Percentiles rank a stretch among this genome's conserved stretches.
phyloP scores from a whole-genome alignment of 2,113 vertebrate species.

The Haemorhous mexicanus region DNA sequence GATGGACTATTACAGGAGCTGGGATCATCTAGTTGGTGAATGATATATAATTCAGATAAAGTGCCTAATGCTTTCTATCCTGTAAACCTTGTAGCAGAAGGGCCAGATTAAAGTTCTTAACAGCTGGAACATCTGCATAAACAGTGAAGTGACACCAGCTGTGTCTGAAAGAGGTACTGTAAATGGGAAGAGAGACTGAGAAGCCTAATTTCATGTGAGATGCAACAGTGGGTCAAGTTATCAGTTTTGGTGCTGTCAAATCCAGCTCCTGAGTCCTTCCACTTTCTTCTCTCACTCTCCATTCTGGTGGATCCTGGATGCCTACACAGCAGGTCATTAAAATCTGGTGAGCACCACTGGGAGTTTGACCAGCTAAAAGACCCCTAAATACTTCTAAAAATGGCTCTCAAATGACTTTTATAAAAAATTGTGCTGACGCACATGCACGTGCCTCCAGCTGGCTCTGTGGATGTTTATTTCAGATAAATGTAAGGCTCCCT shows the following conservation, averaged over 20 bases:
- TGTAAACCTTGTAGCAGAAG: neutral
- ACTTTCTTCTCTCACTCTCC: neutral
- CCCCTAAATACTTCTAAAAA: neutral
- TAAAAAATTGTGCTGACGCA: neutral
- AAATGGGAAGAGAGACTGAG: neutral
- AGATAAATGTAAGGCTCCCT: neutral
- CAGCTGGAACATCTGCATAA: conserved; percentile 35
- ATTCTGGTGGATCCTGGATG: neutral
- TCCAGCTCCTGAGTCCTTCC: neutral
- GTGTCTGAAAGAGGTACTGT: neutral
- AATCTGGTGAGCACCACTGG: neutral
- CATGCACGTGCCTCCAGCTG: neutral
- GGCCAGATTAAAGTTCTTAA: neutral
- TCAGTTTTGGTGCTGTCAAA: neutral
- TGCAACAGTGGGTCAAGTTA: neutral
- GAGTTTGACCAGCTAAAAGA: neutral
- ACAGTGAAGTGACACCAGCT: neutral
- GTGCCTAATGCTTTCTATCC: neutral
- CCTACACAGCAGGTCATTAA: neutral
- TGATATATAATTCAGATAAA: neutral
- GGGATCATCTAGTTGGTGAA: neutral
- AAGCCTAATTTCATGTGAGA: neutral
- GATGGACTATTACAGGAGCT: neutral
- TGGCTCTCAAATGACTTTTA: neutral
- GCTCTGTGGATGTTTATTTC: neutral